Percentiles rank a stretch among this genome's conserved stretches.
phyloP scores from a whole-genome alignment of 2,113 vertebrate species.

The Poecilia latipinna region DNA sequence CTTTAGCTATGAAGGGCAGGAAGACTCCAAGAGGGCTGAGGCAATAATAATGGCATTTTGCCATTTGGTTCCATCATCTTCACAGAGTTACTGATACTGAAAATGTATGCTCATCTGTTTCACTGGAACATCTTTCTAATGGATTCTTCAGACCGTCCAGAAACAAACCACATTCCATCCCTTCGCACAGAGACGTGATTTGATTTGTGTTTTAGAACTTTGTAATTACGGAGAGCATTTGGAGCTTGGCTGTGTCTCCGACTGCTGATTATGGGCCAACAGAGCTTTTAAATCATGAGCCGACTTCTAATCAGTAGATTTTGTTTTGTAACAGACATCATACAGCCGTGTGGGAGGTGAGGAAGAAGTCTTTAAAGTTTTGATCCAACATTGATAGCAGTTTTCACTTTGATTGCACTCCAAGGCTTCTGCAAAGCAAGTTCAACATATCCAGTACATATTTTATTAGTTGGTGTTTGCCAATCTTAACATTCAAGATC shows the following conservation, averaged over 20 bases:
- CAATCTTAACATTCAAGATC: too few relatives aligned
- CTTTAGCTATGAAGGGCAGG: slow-evolving; percentile 8
- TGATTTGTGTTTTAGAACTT: slow-evolving; percentile 13
- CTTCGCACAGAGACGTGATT: not conserved
- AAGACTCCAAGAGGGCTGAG: not conserved
- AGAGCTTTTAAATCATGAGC: not conserved
- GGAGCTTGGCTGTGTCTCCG: not conserved
- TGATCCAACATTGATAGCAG: not conserved
- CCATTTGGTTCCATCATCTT: slow-evolving; percentile 42
- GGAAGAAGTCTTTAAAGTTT: too few relatives aligned
- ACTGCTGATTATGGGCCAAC: not conserved
- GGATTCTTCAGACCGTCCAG: slow-evolving; percentile 12
- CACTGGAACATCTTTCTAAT: slow-evolving; percentile 36
- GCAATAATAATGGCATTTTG: slow-evolving; percentile 6
- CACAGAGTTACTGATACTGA: slow-evolving; percentile 18
- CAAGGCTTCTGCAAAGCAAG: not conserved
- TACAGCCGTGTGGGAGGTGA: too few relatives aligned
- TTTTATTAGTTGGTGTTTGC: not conserved
- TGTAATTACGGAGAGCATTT: not conserved
- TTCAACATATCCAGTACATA: not conserved
- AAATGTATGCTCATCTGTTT: slow-evolving; percentile 49
- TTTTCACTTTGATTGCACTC: not conserved
- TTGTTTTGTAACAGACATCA: too few relatives aligned
- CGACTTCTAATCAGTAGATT: slow-evolving; percentile 1
- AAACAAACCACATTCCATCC: slow-evolving; percentile 11